These are phyloP conservation scores for Ctenopoma kingsleyae DNA, from an alignment of 2,797 vertebrate species.

Conservation along the genomic window DNA sequence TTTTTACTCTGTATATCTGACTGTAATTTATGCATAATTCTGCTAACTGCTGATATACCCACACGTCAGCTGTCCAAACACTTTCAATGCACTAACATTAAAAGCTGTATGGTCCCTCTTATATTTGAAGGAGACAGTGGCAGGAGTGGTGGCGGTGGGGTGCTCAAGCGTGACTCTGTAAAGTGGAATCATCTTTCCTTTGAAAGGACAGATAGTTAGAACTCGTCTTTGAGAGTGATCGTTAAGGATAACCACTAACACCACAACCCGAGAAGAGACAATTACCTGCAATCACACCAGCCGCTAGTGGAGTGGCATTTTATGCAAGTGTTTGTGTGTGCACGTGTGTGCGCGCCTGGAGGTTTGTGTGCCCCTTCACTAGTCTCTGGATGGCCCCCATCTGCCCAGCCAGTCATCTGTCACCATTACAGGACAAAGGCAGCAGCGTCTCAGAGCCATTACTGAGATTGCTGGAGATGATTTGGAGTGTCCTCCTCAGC, in stretches of 20 bases:
- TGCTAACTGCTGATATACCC: constrained; percentile 21
- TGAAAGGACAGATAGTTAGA: constrained; percentile 79
- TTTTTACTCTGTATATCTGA: too few species aligned
- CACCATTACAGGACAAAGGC: constrained; percentile 87
- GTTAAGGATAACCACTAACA: constrained; percentile 81
- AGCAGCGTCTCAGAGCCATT: constrained; percentile 87
- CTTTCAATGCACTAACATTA: constrained; percentile 41
- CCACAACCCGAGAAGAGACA: constrained; percentile 75
- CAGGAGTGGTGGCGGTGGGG: not conserved
- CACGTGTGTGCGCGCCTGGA: constrained; percentile 23
- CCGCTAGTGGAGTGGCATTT: constrained; percentile 72
- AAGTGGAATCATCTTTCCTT: constrained; percentile 82
- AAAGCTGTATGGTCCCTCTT: constrained; percentile 50
- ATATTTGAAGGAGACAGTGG: constrained; percentile 44
- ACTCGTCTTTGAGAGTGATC: constrained; percentile 74
- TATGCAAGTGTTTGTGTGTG: constrained; percentile 81
- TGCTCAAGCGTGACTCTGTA: constrained; percentile 68
- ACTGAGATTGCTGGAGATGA: constrained; percentile 89
- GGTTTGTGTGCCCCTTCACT: constrained; percentile 62
- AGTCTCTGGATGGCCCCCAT: constrained; percentile 73
- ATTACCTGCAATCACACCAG: constrained; percentile 80
- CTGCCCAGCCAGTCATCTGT: constrained; percentile 82
- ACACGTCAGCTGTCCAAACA: constrained; percentile 34
- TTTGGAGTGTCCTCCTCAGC: constrained; percentile 88
- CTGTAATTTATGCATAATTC: too few species aligned